Percentiles rank a stretch among this genome's conserved stretches.
Evolutionary conservation across 2,113 vertebrate species (phyloP).

Genomic region (Nematolebias whitei): DNA sequence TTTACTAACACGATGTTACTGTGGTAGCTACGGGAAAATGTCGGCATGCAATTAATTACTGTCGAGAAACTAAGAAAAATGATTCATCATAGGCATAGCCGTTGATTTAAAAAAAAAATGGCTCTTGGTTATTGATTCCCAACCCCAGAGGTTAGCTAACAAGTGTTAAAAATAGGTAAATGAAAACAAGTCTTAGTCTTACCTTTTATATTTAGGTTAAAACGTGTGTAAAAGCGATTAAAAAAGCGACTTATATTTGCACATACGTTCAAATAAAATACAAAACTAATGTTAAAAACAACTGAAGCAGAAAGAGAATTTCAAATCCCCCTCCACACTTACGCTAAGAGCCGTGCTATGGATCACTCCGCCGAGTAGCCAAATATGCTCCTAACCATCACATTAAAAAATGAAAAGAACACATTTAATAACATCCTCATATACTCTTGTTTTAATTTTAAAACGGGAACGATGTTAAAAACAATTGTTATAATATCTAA

Average conservation of each 20-base stretch:
- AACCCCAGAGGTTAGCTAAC: slow-evolving; percentile 3
- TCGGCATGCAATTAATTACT: no score
- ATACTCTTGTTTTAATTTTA: accelerated
- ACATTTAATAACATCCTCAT: accelerated
- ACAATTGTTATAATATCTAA: no score
- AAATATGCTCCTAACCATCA: not conserved
- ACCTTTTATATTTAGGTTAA: slow-evolving; percentile 38
- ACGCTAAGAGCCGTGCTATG: not conserved
- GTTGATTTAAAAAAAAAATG: not conserved
- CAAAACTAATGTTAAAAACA: not conserved
- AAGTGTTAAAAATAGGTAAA: not conserved
- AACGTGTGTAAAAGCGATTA: not conserved
- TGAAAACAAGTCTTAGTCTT: slow-evolving; percentile 25
- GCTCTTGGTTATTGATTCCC: not conserved
- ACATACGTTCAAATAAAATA: not conserved
- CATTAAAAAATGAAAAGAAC: not conserved
- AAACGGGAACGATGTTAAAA: not conserved
- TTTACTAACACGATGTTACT: no score
- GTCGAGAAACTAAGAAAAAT: no score
- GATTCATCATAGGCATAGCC: no score
- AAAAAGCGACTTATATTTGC: not conserved
- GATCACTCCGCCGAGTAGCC: slow-evolving; percentile 47
- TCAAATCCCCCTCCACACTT: slow-evolving; percentile 63
- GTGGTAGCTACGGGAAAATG: no score
- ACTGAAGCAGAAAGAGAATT: not conserved